Evolutionary conservation across 2,888 invertebrate genomes (phyloP).

Genomic region (Oxytorus armatus): DNA sequence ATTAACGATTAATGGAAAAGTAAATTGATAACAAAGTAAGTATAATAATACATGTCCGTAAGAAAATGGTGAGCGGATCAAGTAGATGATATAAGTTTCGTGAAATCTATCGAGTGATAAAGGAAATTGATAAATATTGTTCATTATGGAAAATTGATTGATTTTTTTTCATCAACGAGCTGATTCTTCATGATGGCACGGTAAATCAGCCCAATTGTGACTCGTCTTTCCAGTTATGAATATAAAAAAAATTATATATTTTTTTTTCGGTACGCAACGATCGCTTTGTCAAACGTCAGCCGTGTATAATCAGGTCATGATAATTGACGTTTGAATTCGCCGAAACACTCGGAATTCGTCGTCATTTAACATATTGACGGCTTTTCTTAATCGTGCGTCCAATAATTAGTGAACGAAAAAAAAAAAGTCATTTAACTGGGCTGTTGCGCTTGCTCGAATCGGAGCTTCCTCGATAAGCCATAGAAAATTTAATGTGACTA

Average conservation of each 20-base stretch:
- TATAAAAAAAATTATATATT: no score
- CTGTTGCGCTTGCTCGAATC: constrained; percentile 34
- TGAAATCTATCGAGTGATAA: constrained; percentile 50
- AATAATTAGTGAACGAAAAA: no score
- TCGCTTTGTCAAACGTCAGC: no score
- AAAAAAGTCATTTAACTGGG: not conserved
- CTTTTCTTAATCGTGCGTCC: no score
- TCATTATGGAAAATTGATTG: constrained; percentile 49
- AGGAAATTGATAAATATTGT: constrained; percentile 39
- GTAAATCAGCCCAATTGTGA: no score
- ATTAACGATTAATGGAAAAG: constrained; percentile 35
- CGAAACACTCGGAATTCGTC: no score
- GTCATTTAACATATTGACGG: no score
- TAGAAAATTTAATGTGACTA: constrained; percentile 34
- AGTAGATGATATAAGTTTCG: constrained; percentile 75
- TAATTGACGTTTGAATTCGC: no score
- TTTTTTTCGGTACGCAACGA: no score
- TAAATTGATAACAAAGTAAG: constrained; percentile 20
- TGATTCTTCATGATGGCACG: not conserved
- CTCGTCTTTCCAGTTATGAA: no score
- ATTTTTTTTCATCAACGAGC: not conserved
- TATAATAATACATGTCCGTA: constrained; percentile 69
- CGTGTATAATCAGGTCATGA: no score
- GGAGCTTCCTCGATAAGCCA: constrained; percentile 40
- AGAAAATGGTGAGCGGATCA: constrained; percentile 79